phyloP scores from a whole-genome alignment of 2,113 vertebrate genomes.

The Cinclus cinclus region DNA sequence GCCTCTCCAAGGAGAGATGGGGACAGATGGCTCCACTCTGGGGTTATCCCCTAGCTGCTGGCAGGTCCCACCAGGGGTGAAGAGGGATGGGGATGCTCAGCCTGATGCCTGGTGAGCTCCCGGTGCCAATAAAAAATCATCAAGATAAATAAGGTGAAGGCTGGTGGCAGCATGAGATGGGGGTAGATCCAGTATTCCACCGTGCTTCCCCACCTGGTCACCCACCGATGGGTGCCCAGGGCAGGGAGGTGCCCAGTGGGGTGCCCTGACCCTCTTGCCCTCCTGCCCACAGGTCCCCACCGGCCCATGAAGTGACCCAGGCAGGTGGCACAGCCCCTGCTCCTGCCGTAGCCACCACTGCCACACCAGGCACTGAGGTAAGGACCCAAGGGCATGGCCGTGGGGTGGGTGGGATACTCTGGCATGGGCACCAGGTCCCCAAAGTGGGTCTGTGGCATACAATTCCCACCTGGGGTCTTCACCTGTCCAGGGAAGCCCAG shows the following conservation, averaged over 20 bases:
- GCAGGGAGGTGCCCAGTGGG: rapidly evolving
- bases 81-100: background rate
- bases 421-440: rapidly evolving
- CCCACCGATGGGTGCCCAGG: rapidly evolving
- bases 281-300: constrained; percentile 64
- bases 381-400: rapidly evolving
- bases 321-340: constrained; percentile 73
- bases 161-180: rapidly evolving
- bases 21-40: background rate
- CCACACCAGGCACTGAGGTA: constrained; percentile 12
- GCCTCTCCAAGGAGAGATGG: background rate
- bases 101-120: background rate
- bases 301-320: constrained; percentile 81
- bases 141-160: background rate
- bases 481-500: background rate
- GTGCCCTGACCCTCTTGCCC: background rate
- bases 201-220: rapidly evolving
- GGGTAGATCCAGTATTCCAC: background rate
- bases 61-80: background rate
- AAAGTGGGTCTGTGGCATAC: background rate
- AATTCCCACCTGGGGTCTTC: background rate
- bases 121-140: background rate
- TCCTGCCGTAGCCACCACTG: constrained; percentile 6
- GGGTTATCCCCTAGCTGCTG: background rate
- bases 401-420: background rate